Evolutionary conservation across 2,113 vertebrate genomes (phyloP).

Genomic region (Enhydra lutris): DNA sequence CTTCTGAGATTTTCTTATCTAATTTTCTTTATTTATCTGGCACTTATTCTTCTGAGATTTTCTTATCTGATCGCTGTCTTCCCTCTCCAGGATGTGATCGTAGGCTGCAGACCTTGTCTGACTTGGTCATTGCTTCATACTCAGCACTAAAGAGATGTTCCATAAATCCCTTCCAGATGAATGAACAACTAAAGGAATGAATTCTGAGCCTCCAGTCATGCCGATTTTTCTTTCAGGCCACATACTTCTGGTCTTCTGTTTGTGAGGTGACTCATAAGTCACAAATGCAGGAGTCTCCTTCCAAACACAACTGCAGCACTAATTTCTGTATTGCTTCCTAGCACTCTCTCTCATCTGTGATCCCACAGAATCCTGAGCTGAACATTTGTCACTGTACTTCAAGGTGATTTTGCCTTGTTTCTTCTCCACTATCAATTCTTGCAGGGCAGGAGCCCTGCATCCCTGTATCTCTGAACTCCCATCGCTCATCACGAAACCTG

Average conservation of each 20-base stretch:
- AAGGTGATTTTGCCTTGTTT: neutral
- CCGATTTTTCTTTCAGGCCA: neutral
- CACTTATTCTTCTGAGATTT: neutral
- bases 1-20: neutral
- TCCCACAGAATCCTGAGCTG: neutral
- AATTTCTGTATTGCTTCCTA: neutral
- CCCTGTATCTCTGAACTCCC: neutral
- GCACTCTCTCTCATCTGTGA: neutral
- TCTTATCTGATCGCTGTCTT: neutral
- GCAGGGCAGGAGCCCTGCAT: neutral
- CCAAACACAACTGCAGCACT: neutral
- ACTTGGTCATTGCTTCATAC: neutral
- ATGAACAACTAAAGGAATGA: neutral
- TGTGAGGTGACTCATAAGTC: neutral
- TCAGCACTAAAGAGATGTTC: neutral
- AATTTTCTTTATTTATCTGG: neutral
- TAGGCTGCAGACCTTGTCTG: neutral
- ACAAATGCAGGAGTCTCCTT: neutral
- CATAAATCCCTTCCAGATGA: neutral
- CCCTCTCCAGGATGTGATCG: no score
- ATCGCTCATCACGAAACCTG: neutral
- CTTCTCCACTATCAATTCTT: neutral
- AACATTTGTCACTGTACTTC: neutral
- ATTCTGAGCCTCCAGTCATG: neutral
- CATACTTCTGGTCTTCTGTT: neutral